A percentile compares a stretch with the other conserved stretches of the same genome.
Conservation (phyloP, 2,888 invertebrate species). For the Druceiella hillmani region DNA sequence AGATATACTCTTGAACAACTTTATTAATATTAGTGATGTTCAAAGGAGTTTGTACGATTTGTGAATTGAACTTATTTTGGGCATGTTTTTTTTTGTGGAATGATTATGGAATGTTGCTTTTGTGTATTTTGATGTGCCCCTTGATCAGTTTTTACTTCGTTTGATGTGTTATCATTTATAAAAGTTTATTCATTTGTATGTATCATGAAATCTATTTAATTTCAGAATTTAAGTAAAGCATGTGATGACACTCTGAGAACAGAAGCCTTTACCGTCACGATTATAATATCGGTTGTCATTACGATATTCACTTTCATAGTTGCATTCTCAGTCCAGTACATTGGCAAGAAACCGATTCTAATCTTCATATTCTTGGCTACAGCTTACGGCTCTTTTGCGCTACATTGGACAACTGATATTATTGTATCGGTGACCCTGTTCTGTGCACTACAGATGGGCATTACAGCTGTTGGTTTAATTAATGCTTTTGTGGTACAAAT, state of each 20-base stretch:
- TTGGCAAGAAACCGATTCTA: constrained; percentile 15
- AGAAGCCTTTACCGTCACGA: constrained; percentile 14
- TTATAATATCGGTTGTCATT: constrained; percentile 9
- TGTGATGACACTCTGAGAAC: constrained; percentile 18
- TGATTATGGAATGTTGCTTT: no score
- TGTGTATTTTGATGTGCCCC: no score
- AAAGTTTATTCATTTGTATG: no score
- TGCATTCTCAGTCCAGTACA: constrained; percentile 13
- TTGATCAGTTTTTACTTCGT: no score
- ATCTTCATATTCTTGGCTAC: constrained; percentile 9
- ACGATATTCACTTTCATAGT: constrained; percentile 8
- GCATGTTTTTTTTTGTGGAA: no score
- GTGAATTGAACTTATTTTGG: no score
- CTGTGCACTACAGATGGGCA: constrained; percentile 12
- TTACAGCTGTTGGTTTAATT: constrained; percentile 15
- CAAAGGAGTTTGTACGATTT: no score
- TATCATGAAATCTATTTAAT: no score
- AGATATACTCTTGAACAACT: no score
- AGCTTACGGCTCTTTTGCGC: constrained; percentile 4
- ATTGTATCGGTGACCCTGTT: constrained; percentile 8
- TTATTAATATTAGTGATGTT: no score
- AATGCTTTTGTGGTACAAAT: constrained; percentile 19
- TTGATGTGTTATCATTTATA: no score
- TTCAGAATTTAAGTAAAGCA: no score
- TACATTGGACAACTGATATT: constrained; percentile 17